These are phyloP conservation scores for Limnephilus auricula DNA, from an alignment of 2,888 invertebrate genomes.

Conservation along the genomic window DNA sequence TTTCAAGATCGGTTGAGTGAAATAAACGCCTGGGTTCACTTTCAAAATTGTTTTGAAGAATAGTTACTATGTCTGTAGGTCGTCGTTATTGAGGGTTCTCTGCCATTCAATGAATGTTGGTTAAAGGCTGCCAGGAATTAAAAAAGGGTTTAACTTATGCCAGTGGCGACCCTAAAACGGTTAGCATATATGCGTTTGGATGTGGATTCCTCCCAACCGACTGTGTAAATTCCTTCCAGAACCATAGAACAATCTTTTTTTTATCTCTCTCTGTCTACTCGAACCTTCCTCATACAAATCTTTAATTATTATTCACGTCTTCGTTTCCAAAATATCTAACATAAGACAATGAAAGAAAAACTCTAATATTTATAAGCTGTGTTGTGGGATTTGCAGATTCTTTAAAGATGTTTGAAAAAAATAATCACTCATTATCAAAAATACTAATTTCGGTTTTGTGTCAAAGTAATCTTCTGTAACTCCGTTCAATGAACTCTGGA, in stretches of 20 bases:
- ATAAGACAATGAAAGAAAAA: not conserved
- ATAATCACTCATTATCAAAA: too few relatives aligned
- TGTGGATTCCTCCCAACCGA: not conserved
- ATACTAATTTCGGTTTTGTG: too few relatives aligned
- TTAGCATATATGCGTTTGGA: not conserved
- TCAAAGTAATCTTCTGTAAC: too few relatives aligned
- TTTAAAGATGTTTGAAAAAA: too few relatives aligned
- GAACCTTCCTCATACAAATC: not conserved
- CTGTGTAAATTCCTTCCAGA: not conserved
- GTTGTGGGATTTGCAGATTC: too few relatives aligned
- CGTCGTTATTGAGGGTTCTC: not conserved
- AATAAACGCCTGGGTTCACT: not conserved
- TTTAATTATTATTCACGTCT: not conserved
- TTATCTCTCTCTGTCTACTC: not conserved
- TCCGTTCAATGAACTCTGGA: too few relatives aligned
- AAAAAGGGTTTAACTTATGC: not conserved
- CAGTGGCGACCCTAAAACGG: not conserved
- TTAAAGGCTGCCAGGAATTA: not conserved
- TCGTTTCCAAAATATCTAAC: not conserved
- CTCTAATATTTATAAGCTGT: too few relatives aligned
- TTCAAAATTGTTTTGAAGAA: not conserved
- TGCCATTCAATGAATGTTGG: not conserved
- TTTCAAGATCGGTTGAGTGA: not conserved
- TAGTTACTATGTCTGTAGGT: not conserved
- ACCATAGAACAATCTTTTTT: not conserved